phyloP scores from a whole-genome alignment of 2,888 invertebrate species.

The Stenolophus ochropezus region DNA sequence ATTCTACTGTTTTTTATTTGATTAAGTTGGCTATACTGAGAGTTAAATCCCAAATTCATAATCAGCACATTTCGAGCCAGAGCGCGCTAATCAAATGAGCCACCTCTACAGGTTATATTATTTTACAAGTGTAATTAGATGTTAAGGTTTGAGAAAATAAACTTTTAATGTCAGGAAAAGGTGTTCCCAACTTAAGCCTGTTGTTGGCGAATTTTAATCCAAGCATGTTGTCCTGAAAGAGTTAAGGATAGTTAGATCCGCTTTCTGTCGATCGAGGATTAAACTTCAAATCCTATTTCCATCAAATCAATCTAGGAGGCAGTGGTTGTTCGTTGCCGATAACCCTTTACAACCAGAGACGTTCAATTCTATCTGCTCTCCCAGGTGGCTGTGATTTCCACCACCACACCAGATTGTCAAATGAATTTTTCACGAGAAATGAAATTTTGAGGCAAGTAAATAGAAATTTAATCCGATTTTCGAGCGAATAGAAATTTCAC shows the following conservation, averaged over 20 bases:
- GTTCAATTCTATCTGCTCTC: background rate
- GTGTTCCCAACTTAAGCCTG: too few species aligned
- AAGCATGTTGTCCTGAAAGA: background rate
- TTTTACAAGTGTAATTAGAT: too few species aligned
- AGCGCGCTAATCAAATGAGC: too few species aligned
- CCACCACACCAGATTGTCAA: background rate
- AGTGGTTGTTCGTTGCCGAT: background rate
- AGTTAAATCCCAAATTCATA: too few species aligned
- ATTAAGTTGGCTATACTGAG: too few species aligned
- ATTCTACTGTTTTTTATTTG: too few species aligned
- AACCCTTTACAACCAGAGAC: background rate
- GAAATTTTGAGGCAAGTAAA: background rate
- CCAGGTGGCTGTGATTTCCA: background rate
- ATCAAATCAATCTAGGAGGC: conserved; percentile 12
- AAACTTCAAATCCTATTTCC: conserved; percentile 26
- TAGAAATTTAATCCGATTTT: background rate
- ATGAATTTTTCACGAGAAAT: conserved; percentile 15
- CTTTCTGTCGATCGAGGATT: conserved; percentile 3
- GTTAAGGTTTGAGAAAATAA: too few species aligned
- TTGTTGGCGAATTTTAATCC: background rate
- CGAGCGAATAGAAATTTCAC: background rate
- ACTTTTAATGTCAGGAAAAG: too few species aligned
- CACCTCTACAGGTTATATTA: too few species aligned
- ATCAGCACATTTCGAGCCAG: too few species aligned
- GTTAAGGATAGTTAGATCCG: background rate